Base-by-base conservation (phyloP, 2,113 vertebrate species). In the Formicarius rufipectus region DNA sequence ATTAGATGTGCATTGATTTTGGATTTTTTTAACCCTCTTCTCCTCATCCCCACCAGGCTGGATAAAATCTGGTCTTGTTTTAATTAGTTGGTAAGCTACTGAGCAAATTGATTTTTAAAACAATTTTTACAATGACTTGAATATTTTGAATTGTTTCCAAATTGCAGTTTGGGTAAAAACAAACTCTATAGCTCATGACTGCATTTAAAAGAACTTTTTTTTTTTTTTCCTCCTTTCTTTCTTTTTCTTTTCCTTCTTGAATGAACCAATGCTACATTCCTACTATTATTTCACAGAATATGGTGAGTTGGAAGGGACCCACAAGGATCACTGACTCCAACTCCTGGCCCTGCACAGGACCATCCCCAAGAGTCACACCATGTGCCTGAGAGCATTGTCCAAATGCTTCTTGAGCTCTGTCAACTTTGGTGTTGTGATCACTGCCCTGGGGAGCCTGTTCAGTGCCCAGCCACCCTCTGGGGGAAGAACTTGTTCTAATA, bases 81-180 rank as follows among this genome's bases (percentile, higher is more conserved):
- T 93, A 93, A 95, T 87, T 62, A 96, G 63, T 63, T 94, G 23
- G 15, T 92, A 89, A 90, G 71, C 33, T 95, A 90, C 67, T 60
- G 71, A 89, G 30, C 3, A 94, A 96, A 93, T 77, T 89, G 50
- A 64, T 96, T 97, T 96, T 91, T 50, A 95, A 93, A 98, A 94
- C 85, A 97, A 50, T 95, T 94, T 91, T 95, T 87, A 52, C 89
- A 94, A 56, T 81, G 27, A 45, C 15, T 89, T 56, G 89, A 16
- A 53, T 91, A 78, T 62, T 94, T 95, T 92, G 68, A 97, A 16
- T 55, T 77, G 72, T 71, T 60, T 89, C 39, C 74, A 82, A 90
- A 90, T 81, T 64, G 47, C 40, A 89, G 30, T 75, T 69, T 86
- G 35, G 77, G 37, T 89, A 78, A 80, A 78, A 91, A 69, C 13